Evolutionary conservation across 2,113 vertebrate genomes (phyloP).

Genomic region (Copsychus sechellarum): DNA sequence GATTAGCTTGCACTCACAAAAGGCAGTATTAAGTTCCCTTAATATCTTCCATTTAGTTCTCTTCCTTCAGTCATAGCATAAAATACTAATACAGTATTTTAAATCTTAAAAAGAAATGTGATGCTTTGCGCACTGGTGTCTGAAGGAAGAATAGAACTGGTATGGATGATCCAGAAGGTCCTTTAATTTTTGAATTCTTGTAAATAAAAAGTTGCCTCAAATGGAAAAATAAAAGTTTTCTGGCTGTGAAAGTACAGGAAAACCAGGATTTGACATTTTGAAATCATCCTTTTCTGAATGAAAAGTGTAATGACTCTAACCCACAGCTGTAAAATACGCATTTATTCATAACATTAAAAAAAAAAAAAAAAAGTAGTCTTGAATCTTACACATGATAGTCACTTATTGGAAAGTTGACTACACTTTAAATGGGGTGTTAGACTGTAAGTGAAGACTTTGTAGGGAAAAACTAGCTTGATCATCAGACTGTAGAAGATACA

Average conservation of each 20-base stretch:
- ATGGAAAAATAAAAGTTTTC: background rate
- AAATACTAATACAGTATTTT: background rate
- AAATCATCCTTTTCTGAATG: background rate
- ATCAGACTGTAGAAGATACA: background rate
- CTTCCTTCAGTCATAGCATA: background rate
- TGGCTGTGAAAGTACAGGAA: background rate
- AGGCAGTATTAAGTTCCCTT: background rate
- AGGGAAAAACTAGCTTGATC: background rate
- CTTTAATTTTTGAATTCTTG: background rate
- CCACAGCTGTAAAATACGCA: background rate
- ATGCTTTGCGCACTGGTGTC: background rate
- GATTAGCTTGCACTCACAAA: constrained; percentile 11
- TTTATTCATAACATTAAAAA: background rate
- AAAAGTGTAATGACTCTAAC: background rate
- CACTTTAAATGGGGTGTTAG: background rate
- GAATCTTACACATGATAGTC: background rate
- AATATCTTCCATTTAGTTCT: background rate
- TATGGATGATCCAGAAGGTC: background rate
- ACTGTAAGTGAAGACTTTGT: background rate
- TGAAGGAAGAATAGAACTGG: background rate
- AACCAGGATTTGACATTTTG: background rate
- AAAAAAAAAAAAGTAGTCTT: background rate
- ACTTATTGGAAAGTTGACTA: background rate
- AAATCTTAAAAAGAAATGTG: constrained; percentile 2
- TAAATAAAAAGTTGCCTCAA: background rate